Percentiles rank a stretch among this genome's conserved stretches.
Conservation (phyloP, 1,140 invertebrate species). For the Triops cancriformis region DNA sequence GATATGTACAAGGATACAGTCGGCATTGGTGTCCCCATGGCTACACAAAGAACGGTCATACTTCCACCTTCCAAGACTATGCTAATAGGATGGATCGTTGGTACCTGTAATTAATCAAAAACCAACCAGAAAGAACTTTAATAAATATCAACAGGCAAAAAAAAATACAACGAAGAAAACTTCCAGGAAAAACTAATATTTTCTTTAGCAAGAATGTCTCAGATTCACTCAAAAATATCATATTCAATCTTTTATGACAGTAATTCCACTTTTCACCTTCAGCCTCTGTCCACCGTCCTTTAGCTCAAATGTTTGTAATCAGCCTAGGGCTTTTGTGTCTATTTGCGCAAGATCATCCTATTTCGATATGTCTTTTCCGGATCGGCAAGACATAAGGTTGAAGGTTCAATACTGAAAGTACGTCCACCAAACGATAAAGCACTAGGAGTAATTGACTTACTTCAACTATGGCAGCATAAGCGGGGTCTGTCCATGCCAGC, state of each 20-base stretch:
- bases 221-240: no score
- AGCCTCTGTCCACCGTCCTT: no score
- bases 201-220: background rate
- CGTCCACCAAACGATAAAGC: background rate
- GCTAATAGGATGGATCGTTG: conserved; percentile 69
- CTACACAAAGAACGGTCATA: conserved; percentile 74
- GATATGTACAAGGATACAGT: conserved; percentile 69
- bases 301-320: no score
- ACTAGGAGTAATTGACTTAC: conserved; percentile 40
- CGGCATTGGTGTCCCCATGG: conserved; percentile 69
- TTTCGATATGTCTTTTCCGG: background rate
- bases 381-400: background rate
- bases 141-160: conserved; percentile 9
- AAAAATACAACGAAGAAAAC: background rate
- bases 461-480: conserved; percentile 73
- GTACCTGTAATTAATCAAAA: conserved; percentile 48
- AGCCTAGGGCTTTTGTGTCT: no score
- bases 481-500: conserved; percentile 74
- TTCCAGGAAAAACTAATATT: background rate
- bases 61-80: conserved; percentile 68
- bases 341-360: no score
- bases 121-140: conserved; percentile 20
- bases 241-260: no score
- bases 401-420: background rate
- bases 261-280: no score